A percentile compares a stretch with the other conserved stretches of the same genome.
Conservation (phyloP, 2,888 invertebrate species). For the Machimus rusticus region DNA sequence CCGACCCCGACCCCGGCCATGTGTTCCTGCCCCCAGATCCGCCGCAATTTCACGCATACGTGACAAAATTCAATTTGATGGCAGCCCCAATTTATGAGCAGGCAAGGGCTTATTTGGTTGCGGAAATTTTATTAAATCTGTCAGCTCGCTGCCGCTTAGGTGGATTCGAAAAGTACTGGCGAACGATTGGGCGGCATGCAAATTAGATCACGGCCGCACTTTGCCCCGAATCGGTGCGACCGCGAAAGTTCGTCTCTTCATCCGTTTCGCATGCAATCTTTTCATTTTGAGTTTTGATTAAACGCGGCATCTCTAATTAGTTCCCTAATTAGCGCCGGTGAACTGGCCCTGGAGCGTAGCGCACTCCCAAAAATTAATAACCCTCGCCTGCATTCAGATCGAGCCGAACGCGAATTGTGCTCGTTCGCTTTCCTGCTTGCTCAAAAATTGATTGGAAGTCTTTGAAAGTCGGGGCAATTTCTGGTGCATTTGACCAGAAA, state of each 20-base stretch:
- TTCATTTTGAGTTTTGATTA: not conserved
- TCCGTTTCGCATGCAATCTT: not conserved
- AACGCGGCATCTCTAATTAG: not conserved
- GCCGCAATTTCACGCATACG: conserved; percentile 48
- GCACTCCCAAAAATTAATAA: not conserved
- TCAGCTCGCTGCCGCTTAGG: conserved; percentile 42
- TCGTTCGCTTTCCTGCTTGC: not conserved
- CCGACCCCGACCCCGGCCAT: not conserved
- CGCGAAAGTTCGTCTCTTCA: not conserved
- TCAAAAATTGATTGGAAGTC: not conserved
- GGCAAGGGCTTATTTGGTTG: conserved; percentile 44
- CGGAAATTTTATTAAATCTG: conserved; percentile 48
- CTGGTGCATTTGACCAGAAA: conserved; percentile 35
- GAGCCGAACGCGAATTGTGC: not conserved
- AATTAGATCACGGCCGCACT: conserved; percentile 17
- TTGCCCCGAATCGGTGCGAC: not conserved
- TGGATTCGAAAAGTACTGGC: conserved; percentile 21
- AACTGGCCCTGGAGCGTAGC: not conserved
- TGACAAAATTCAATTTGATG: conserved; percentile 49
- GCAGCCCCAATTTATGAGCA: conserved; percentile 45
- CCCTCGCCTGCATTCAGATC: not conserved
- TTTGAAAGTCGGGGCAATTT: conserved; percentile 11
- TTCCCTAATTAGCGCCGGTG: not conserved
- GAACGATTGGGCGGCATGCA: not conserved
- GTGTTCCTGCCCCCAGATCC: conserved; percentile 42